A percentile compares a stretch with the other conserved stretches of the same genome.
These are phyloP conservation scores for Phocoena phocoena DNA, from an alignment of 2,113 vertebrate species.

Conservation along the genomic window DNA sequence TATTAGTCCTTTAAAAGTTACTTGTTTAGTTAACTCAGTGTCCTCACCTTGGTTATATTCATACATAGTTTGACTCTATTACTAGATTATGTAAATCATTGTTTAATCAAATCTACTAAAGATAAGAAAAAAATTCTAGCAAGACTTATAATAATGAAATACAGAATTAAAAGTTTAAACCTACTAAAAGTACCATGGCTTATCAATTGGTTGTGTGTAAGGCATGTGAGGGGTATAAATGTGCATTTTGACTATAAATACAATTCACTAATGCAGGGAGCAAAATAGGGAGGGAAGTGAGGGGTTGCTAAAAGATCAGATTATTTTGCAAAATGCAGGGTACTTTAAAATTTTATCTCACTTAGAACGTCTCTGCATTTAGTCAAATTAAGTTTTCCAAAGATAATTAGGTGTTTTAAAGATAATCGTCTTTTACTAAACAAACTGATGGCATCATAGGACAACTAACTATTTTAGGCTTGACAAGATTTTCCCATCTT, in stretches of 20 bases:
- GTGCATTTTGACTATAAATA: not conserved
- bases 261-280: not conserved
- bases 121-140: not conserved
- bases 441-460: not conserved
- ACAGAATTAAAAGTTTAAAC: not conserved
- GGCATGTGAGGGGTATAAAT: not conserved
- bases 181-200: not conserved
- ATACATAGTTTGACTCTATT: not conserved
- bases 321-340: slow-evolving; percentile 23
- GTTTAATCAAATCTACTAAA: not conserved
- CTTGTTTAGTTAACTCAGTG: not conserved
- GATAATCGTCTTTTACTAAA: not conserved
- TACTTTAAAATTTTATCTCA: not conserved
- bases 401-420: not conserved
- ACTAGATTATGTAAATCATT: slow-evolving; percentile 13
- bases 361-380: not conserved
- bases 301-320: slow-evolving; percentile 13
- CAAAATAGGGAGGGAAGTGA: not conserved
- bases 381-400: not conserved
- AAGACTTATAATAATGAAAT: not conserved
- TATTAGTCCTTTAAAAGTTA: not conserved
- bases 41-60: not conserved
- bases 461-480: not conserved
- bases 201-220: rapidly evolving
- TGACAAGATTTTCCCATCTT: not conserved